Conservation (phyloP, 2,888 invertebrate species). For the Chaitophorus viminalis region DNA sequence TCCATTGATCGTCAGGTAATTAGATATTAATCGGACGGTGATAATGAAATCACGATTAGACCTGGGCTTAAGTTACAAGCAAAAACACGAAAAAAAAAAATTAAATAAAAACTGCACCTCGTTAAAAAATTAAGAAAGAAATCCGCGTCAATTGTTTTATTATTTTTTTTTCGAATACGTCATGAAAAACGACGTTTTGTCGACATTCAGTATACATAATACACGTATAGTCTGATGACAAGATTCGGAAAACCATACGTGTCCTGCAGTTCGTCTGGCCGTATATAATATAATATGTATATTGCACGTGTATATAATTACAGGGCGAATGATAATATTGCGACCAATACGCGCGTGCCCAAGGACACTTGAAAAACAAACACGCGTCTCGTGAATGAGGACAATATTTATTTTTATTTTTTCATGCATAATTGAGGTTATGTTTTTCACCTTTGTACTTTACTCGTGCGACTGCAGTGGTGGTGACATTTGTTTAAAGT, state of each 20-base stretch:
- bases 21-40: conserved; percentile 51
- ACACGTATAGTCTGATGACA: neutral
- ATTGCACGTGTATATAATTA: neutral
- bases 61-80: conserved; percentile 27
- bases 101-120: neutral
- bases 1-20: conserved; percentile 49
- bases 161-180: conserved; percentile 7
- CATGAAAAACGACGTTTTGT: conserved; percentile 23
- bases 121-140: neutral
- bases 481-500: neutral
- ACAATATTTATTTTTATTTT: neutral
- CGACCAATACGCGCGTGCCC: conserved; percentile 7
- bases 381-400: neutral
- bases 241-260: neutral
- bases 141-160: conserved; percentile 23
- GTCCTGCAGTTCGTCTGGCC: neutral
- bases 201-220: neutral
- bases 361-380: conserved; percentile 44
- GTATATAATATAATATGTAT: too few species aligned
- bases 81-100: conserved; percentile 2
- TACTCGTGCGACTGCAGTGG: too few species aligned
- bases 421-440: neutral
- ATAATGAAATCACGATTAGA: conserved; percentile 52
- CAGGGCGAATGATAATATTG: conserved; percentile 4
- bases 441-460: conserved; percentile 30